These are phyloP conservation scores for Tetranychus truncatus DNA, from an alignment of 2,888 invertebrate species.

Conservation along the genomic window DNA sequence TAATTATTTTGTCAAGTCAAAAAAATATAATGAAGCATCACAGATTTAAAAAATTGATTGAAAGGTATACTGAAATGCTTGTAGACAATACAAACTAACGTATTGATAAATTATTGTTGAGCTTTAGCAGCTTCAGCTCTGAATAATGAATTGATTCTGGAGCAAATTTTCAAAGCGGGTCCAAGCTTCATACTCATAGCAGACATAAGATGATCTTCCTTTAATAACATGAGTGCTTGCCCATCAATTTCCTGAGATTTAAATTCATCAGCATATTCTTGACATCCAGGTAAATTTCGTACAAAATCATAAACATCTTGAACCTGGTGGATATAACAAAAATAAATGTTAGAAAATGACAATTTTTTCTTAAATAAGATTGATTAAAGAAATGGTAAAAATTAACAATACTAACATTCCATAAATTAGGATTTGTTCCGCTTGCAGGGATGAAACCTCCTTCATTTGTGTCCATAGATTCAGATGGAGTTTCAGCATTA, in stretches of 20 bases:
- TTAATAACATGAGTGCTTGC: constrained; percentile 70
- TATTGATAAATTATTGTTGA: neutral
- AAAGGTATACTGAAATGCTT: too few relatives aligned
- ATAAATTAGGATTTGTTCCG: constrained; percentile 44
- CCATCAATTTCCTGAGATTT: constrained; percentile 88
- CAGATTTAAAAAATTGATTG: too few relatives aligned
- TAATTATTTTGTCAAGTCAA: too few relatives aligned
- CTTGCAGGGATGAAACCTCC: constrained; percentile 11
- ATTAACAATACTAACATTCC: constrained; percentile 35
- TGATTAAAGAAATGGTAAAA: neutral
- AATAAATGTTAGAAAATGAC: neutral
- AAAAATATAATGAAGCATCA: too few relatives aligned
- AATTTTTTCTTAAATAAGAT: neutral
- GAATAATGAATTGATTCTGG: constrained; percentile 44
- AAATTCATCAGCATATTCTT: constrained; percentile 83
- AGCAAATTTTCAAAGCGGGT: constrained; percentile 84
- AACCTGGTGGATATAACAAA: constrained; percentile 40
- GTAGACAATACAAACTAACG: too few relatives aligned
- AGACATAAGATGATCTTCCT: constrained; percentile 80
- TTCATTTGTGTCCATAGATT: neutral
- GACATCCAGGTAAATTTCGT: constrained; percentile 67
- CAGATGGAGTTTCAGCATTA: neutral
- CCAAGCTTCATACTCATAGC: constrained; percentile 89
- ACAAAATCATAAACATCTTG: constrained; percentile 73
- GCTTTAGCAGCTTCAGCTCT: neutral